Evolutionary conservation across 2,888 invertebrate genomes (phyloP), one percentile per base, ranked within the genome.

Genomic region (Ochlodes sylvanus): DNA sequence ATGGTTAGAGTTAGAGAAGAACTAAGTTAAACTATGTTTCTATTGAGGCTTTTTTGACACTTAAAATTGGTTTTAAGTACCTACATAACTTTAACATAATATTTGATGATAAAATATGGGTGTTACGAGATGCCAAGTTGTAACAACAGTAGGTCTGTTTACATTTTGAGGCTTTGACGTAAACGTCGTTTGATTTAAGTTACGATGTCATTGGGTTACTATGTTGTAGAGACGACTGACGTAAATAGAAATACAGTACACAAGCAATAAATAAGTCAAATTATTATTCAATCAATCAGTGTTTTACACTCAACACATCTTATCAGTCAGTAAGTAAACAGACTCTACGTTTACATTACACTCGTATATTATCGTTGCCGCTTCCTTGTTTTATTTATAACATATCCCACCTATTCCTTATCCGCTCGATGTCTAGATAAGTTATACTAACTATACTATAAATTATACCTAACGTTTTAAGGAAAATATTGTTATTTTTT

Each of bases 171-270:
- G 3, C 15, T 17, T 10, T 65, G 57, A 65, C 47, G 57, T 50
- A 65, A 65, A 19, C 21, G 21, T 50, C 38, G 54, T 17, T 38
- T 42, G 54, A 27, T 55, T 50, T 57, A 58, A 21, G 58, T 52
- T 52, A 65, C 47, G 58, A 65, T 52, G 65, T 58, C 50, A 58
- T 41, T 52, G 58, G 65, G 65, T 65, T 58, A 65, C 57, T 65
- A 57, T 65, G 65, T 58, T 41, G 17, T 52, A 12, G 15, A 56
- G 64, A 17, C 34, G 15, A 38, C 15, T 65, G 57, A 57, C 55
- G 64, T 38, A 65, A 57, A 65, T 41, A 52, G 15, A 57, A 38
- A 47, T 47, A 65, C 41, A 44, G 41, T 42, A 17, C 42, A 34
- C n/a, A 54, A 27, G 54, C 63, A 47, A 7, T 47, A 47, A 47